phyloP scores from a whole-genome alignment of 2,113 vertebrate species.

The Edolisoma coerulescens region DNA sequence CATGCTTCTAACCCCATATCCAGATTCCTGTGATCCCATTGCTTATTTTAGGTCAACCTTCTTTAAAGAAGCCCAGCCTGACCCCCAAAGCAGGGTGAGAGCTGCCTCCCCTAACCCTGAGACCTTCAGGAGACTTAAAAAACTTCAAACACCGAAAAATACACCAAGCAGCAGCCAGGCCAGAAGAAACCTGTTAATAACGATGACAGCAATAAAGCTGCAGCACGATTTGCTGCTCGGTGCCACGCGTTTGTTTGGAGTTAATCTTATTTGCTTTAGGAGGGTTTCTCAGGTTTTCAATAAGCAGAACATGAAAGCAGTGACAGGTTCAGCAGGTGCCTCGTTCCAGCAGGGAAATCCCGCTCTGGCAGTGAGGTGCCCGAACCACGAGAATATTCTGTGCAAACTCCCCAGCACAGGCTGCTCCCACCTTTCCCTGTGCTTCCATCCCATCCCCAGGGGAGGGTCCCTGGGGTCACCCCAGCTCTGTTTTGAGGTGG shows the following conservation, averaged over 20 bases:
- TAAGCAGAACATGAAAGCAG: not conserved
- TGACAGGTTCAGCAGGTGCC: not conserved
- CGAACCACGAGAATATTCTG: not conserved
- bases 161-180: not conserved
- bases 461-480: not conserved
- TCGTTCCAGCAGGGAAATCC: not conserved
- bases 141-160: not conserved
- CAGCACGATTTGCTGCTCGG: not conserved
- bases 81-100: not conserved
- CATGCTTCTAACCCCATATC: not conserved
- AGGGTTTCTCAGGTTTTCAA: slow-evolving; percentile 11
- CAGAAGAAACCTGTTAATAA: not conserved
- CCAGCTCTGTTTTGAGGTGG: not conserved
- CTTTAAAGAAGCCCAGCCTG: not conserved
- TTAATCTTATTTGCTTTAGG: not conserved
- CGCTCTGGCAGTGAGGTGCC: not conserved
- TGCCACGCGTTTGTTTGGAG: not conserved
- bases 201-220: not conserved
- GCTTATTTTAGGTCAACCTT: not conserved
- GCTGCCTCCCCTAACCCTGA: not conserved
- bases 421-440: not conserved
- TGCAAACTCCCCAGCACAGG: not conserved
- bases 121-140: not conserved
- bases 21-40: not conserved
- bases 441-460: not conserved